These are phyloP conservation scores for Cladorhizidae sp. DNA, from an alignment of 37 sponge, comb jelly and placozoan species.

Conservation along the genomic window DNA sequence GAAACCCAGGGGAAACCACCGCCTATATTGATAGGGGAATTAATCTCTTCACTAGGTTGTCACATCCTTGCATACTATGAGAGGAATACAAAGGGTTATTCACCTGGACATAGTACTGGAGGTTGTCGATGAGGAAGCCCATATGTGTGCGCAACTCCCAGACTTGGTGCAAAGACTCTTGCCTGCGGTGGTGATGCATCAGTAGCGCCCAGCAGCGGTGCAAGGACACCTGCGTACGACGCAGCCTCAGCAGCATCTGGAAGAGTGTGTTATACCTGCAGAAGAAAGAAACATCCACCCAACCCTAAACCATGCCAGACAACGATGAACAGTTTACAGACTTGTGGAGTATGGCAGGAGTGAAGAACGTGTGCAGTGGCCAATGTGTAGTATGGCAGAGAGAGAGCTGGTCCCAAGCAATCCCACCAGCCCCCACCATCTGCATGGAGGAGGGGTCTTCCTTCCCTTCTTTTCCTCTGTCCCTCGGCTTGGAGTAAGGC, in stretches of 20 bases:
- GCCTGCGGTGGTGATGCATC: slow-evolving; percentile 52
- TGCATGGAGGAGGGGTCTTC: background rate
- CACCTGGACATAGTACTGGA: slow-evolving; percentile 98
- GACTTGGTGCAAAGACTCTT: slow-evolving; percentile 21
- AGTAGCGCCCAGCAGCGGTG: slow-evolving; percentile 83
- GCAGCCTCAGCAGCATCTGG: slow-evolving; percentile 69
- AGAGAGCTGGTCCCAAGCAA: slow-evolving; percentile 65
- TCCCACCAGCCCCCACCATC: background rate
- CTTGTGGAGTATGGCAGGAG: slow-evolving; percentile 81
- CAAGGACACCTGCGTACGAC: slow-evolving; percentile 72
- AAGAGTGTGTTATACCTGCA: slow-evolving; percentile 88
- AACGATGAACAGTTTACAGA: slow-evolving; percentile 2
- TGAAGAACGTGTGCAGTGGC: slow-evolving; percentile 92
- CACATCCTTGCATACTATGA: too few species aligned
- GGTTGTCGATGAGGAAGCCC: slow-evolving; percentile 92
- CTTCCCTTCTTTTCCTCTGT: background rate
- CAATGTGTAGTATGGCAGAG: slow-evolving; percentile 74
- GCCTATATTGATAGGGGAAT: too few species aligned
- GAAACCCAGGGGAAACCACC: too few species aligned
- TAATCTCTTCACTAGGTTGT: too few species aligned
- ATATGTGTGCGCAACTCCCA: slow-evolving; percentile 89
- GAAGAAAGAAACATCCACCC: background rate
- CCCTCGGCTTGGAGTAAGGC: background rate
- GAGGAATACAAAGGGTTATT: background rate
- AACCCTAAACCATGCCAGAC: background rate